Conservation (phyloP, 64 coral and sea anemone genomes). For the Catalaphyllia jardinei region DNA sequence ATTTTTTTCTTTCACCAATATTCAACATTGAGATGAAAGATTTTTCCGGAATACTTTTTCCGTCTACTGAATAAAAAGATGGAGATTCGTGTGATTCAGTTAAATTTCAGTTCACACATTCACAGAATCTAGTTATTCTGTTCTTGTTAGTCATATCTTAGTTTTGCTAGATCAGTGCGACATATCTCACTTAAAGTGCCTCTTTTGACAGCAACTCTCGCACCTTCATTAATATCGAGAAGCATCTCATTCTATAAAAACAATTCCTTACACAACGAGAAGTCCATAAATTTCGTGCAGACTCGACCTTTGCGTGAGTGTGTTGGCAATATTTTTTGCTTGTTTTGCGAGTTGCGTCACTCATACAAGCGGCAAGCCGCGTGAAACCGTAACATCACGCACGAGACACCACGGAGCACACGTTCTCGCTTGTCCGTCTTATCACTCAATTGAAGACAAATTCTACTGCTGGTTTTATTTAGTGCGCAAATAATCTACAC, state of each 20-base stretch:
- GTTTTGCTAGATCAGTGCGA: not conserved
- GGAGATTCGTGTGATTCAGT: not conserved
- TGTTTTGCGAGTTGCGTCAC: not conserved
- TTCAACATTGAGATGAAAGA: not conserved
- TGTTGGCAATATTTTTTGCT: not conserved
- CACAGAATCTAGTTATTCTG: not conserved
- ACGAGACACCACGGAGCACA: not conserved
- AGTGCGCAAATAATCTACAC: not conserved
- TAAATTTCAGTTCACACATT: not conserved
- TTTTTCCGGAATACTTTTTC: not conserved
- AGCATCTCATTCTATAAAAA: not conserved
- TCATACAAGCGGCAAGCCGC: not conserved
- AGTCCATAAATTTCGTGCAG: not conserved
- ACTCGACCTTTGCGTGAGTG: constrained; percentile 7
- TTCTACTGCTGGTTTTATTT: not conserved
- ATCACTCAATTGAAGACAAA: not conserved
- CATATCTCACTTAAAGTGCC: constrained; percentile 34
- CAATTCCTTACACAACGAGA: not conserved
- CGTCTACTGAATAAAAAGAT: not conserved
- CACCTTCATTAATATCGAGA: not conserved
- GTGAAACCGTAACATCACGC: not conserved
- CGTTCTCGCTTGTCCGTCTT: not conserved
- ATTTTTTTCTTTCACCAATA: not conserved
- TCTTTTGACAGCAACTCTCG: not conserved
- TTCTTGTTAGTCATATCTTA: constrained; percentile 4